Base-by-base conservation (phyloP, 1,140 invertebrate genomes). In the Lordiphosa mommai region DNA sequence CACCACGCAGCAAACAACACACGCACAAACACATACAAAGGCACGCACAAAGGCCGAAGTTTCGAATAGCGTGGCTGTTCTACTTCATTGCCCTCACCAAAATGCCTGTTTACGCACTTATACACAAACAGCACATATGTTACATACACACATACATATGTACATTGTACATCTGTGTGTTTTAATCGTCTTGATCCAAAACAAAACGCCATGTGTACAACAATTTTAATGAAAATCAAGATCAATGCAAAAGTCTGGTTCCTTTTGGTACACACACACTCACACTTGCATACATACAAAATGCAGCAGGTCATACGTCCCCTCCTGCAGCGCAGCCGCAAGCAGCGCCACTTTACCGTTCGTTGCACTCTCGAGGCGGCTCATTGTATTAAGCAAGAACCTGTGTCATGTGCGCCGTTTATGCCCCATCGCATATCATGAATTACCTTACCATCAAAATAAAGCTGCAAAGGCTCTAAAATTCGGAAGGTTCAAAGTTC, bases 21-120 rank as follows among this genome's bases (percentile, higher is more conserved):
- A 49, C 23, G 56, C 55, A 34, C 30, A 33, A 9, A 47, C 32
- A 29, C 34, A 59, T 27, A 49, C 30, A 16, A 7, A 48, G 7
- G 13, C 61, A 43, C 47, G 14, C 40, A 40, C 27, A 66, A 13
- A 34, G 65, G 49, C 44, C 44, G 44, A 58, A 61, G 29, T 66
- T 61, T 51, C 71, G 63, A 48, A 53, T 65, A 67, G 43, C 52
- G 48, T 51, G 55, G 72, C 55, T 69, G 64, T 79, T 80, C 69
- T 79, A 82, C 70, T 66, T 82, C 70, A 70, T 74, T 59, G 55
- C 52, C 33, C 53, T 44, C n/a, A 48, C n/a, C 3, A 48, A 48
- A 55, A 49, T 38, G 38, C 63, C 20, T 40, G 17, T 43, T 53
- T 60, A 74, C 56, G 17, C 52, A 44, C 34, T 37, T 14, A 40